Evolutionary conservation across 53 echinoderm and acorn worm species (phyloP), one percentile per base, ranked within the genome.

Genomic region (Henricia sp.): DNA sequence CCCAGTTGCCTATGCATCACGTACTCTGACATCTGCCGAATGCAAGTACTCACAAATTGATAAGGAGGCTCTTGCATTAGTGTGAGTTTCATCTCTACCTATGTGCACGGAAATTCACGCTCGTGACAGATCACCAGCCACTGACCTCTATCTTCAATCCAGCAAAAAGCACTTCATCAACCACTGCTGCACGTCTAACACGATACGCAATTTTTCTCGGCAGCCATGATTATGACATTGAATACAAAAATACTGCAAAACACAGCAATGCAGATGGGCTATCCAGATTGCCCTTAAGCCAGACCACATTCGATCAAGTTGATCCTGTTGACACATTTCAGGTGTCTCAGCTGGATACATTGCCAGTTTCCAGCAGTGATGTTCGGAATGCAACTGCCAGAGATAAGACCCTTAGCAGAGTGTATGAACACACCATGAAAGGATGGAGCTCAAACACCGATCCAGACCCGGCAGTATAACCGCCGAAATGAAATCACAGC

Each of bases 31-130:
- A 8, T 19, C 62, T 37, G 89, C 89, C 36, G 89, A 83, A 58
- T 50, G 24, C 20, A 89, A 83, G 14, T 89, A 89, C 24, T 67
- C 90, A 28, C 77, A 77, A 89, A 84, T 71, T 56, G 84, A 84
- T 50, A 84, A 84, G 52, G 85, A 85, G 34, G 72, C 85, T 4
- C 72, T 85, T 4, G 85, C 59, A 29, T 36, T 85, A n/a, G 60
- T 72, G 16, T 85, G 85, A 56, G 56, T 85, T 72, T 25, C 37
- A 85, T 72, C 17, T 50, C 19, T 84, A 84, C 55, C 74, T 83
- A 16, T 50, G 36, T 30, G 72, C 83, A 17, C 33, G 64, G 26
- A 46, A 88, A 20, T 84, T 89, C 67, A 85, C 68, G 4, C 35
- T 85, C 51, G 39, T 76, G 33, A 89, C 90, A 3, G 78, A 89